These are phyloP conservation scores for Apodemia mormo DNA, from an alignment of 2,888 invertebrate species.

Conservation along the genomic window DNA sequence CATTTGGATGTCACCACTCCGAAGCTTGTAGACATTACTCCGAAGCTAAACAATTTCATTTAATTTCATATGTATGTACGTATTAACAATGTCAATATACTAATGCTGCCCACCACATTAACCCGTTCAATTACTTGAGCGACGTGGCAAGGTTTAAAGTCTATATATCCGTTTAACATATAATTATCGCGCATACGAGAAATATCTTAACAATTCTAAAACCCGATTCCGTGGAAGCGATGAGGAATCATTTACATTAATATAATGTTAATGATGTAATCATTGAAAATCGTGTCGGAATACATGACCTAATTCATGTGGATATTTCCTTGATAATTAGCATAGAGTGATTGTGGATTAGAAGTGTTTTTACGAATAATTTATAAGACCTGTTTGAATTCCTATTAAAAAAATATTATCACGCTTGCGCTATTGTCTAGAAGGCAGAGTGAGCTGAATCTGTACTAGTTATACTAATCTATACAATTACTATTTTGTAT, in stretches of 20 bases:
- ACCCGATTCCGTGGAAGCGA: conserved; percentile 29
- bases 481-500: too few relatives aligned
- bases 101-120: not conserved
- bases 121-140: conserved; percentile 1
- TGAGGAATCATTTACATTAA: conserved; percentile 27
- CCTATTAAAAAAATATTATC: too few relatives aligned
- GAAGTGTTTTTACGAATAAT: not conserved
- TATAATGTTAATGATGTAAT: conserved; percentile 41
- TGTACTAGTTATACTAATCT: too few relatives aligned
- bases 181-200: conserved; percentile 27
- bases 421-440: too few relatives aligned
- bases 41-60: too few relatives aligned
- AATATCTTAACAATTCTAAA: conserved; percentile 22
- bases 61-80: too few relatives aligned
- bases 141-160: not conserved
- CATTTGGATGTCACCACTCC: too few relatives aligned
- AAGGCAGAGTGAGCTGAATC: too few relatives aligned
- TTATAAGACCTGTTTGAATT: too few relatives aligned
- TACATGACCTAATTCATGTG: conserved; percentile 53
- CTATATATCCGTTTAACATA: conserved; percentile 27
- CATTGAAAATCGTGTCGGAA: conserved; percentile 48
- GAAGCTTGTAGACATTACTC: too few relatives aligned
- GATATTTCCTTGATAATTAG: conserved; percentile 47
- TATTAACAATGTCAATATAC: not conserved
- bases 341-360: not conserved